phyloP scores from a whole-genome alignment of 2,888 invertebrate genomes.

The Agrilus biguttatus region DNA sequence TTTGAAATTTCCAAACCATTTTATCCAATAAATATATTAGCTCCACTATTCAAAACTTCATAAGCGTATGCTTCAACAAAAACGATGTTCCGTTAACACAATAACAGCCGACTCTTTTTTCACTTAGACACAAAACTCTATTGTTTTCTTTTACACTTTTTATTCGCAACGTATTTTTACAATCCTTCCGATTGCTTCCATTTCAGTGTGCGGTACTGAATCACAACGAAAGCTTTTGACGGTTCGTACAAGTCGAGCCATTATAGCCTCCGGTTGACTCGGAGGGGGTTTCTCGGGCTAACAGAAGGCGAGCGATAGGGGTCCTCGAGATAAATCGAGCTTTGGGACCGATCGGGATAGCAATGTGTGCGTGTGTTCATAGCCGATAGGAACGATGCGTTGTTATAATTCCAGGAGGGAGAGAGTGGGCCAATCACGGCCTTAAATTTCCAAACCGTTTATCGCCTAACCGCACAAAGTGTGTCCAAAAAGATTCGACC shows the following conservation, averaged over 20 bases:
- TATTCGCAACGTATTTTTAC: no score
- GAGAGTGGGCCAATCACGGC: conserved; percentile 23
- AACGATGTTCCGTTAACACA: no score
- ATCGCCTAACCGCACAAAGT: conserved; percentile 7
- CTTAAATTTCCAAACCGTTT: conserved; percentile 15
- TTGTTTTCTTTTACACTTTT: no score
- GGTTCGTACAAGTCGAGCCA: conserved; percentile 1
- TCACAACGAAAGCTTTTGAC: no score
- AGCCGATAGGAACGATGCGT: conserved; percentile 19
- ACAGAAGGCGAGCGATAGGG: conserved; percentile 8
- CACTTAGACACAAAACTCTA: no score
- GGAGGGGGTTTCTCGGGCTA: conserved; percentile 9
- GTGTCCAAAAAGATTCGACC: conserved; percentile 1
- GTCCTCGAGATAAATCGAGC: conserved; percentile 15
- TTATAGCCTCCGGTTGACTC: conserved; percentile 4
- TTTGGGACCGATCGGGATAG: conserved; percentile 22
- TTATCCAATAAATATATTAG: no score
- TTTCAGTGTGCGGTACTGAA: conserved; percentile 5
- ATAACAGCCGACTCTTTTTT: no score
- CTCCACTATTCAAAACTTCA: no score
- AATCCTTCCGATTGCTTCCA: conserved; percentile 1
- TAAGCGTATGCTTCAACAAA: no score
- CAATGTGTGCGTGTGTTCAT: conserved; percentile 18
- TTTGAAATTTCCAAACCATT: no score
- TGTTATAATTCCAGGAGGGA: conserved; percentile 16